phyloP scores from a whole-genome alignment of 2,113 vertebrate species.

The Xiphophorus hellerii region DNA sequence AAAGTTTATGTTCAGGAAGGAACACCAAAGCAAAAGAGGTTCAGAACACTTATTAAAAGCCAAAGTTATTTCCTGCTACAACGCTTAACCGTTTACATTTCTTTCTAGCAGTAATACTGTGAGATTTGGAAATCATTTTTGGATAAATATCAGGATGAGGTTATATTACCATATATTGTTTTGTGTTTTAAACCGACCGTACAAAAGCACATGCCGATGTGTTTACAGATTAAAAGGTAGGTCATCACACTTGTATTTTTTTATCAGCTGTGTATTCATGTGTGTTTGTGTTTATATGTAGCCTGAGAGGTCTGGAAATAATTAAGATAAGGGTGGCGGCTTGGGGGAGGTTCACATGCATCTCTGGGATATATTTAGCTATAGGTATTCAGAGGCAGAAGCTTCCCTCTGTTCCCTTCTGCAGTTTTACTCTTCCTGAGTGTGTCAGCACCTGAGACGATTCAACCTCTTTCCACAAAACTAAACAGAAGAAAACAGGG shows the following conservation, averaged over 20 bases:
- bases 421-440: neutral
- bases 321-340: conserved; percentile 71
- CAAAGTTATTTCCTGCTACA: neutral
- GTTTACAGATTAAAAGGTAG: conserved; percentile 35
- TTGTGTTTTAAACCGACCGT: neutral
- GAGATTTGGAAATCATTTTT: neutral
- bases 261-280: conserved; percentile 50
- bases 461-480: neutral
- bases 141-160: neutral
- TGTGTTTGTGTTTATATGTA: conserved; percentile 46
- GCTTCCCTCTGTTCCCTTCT: conserved; percentile 25
- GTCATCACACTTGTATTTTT: conserved; percentile 39
- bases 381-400: conserved; percentile 51
- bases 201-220: neutral
- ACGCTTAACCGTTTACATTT: neutral
- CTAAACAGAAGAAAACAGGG: conserved; percentile 2
- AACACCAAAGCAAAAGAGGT: neutral
- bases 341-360: conserved; percentile 43
- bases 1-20: neutral
- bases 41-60: neutral
- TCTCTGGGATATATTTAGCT: conserved; percentile 69
- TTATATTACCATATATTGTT: neutral
- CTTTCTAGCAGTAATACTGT: neutral
- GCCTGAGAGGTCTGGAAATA: conserved; percentile 67
- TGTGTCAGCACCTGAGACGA: conserved; percentile 20